These are phyloP conservation scores for Paraescarpia echinospica DNA, from an alignment of 1,140 invertebrate species.

Conservation along the genomic window DNA sequence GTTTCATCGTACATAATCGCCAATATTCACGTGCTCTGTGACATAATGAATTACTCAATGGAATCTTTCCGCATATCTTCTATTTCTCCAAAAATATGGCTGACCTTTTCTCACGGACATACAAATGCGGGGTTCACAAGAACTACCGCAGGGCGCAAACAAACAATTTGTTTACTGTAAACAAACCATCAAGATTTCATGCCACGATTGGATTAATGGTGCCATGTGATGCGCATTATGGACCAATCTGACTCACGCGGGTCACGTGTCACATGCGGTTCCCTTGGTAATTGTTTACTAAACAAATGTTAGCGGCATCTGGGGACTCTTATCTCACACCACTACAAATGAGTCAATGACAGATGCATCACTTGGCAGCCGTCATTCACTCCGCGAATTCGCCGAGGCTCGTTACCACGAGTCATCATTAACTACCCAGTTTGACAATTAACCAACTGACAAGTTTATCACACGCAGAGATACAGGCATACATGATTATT, in stretches of 20 bases:
- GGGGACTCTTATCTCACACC: constrained; percentile 3
- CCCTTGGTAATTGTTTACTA: constrained; percentile 36
- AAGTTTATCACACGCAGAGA: background rate
- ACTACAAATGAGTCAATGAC: constrained; percentile 34
- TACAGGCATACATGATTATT: background rate
- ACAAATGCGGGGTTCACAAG: constrained; percentile 41
- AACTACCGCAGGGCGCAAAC: constrained; percentile 45
- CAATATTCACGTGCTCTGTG: constrained; percentile 4
- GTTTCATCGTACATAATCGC: background rate
- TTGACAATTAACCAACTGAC: background rate
- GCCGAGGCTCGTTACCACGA: background rate
- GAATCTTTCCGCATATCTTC: background rate
- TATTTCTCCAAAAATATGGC: constrained; percentile 6
- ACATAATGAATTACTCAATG: constrained; percentile 6
- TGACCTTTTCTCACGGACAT: constrained; percentile 4
- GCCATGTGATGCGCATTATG: constrained; percentile 14
- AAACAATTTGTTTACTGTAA: constrained; percentile 55
- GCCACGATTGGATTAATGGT: constrained; percentile 46
- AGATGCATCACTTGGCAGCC: background rate
- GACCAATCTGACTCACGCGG: background rate
- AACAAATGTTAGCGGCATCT: background rate
- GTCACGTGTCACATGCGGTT: constrained; percentile 43
- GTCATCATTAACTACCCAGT: background rate
- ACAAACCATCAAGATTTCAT: constrained; percentile 39
- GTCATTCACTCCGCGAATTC: constrained; percentile 7